Conservation (phyloP, 2,797 vertebrate genomes). For the Protosalanx chinensis region DNA sequence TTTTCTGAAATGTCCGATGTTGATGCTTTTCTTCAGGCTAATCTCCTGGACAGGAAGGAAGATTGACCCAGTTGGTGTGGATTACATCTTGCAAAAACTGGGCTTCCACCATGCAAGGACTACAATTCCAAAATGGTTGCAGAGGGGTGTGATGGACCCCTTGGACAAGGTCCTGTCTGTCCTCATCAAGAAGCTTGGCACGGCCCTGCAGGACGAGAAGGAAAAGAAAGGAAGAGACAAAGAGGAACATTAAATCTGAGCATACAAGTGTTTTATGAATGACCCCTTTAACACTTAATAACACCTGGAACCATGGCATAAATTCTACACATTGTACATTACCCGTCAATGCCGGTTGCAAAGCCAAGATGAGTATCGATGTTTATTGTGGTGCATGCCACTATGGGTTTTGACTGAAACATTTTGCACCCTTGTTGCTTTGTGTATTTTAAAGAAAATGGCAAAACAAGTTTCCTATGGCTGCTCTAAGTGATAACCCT, state of each 20-base stretch:
- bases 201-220: conserved; percentile 93
- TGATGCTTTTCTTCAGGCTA: conserved; percentile 70
- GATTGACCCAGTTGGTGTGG: conserved; percentile 96
- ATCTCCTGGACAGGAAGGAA: conserved; percentile 99
- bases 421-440: conserved; percentile 74
- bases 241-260: conserved; percentile 82
- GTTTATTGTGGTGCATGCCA: conserved; percentile 77
- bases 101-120: conserved; percentile 98
- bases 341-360: conserved; percentile 53
- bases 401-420: conserved; percentile 64
- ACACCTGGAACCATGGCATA: conserved; percentile 15
- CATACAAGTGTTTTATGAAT: conserved; percentile 17
- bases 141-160: conserved; percentile 98
- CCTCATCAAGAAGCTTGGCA: conserved; percentile 95
- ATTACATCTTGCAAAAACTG: conserved; percentile 97
- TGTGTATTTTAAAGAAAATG: conserved; percentile 80
- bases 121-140: conserved; percentile 99
- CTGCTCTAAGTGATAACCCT: conserved; percentile 51
- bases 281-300: conserved; percentile 53
- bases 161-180: conserved; percentile 96
- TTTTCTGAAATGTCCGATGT: background rate
- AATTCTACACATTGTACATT: conserved; percentile 59
- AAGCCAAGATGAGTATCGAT: conserved; percentile 64
- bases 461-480: conserved; percentile 55
- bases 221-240: conserved; percentile 92